These are phyloP conservation scores for Chaetodon trifasciatus DNA, from an alignment of 2,797 vertebrate genomes.

Conservation along the genomic window DNA sequence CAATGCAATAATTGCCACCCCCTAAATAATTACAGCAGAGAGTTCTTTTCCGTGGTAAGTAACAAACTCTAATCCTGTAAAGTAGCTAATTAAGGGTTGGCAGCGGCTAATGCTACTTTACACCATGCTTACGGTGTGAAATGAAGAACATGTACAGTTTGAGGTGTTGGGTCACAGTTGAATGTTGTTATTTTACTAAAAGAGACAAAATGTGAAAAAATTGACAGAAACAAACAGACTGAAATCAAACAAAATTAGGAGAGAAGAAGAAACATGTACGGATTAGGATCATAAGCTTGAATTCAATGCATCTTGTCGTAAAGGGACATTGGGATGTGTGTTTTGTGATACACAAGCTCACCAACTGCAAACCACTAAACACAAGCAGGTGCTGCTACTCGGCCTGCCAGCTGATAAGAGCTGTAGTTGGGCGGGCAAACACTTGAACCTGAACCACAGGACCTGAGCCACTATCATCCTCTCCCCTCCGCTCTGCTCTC, in stretches of 20 bases:
- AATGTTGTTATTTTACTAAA: slow-evolving; percentile 8
- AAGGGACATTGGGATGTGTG: neutral
- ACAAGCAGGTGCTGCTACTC: neutral
- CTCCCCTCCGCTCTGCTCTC: neutral
- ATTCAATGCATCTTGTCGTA: slow-evolving; percentile 6
- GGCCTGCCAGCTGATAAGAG: slow-evolving; percentile 34
- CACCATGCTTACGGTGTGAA: slow-evolving; percentile 34
- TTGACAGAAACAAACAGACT: neutral
- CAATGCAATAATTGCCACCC: slow-evolving; percentile 74
- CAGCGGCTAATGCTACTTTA: slow-evolving; percentile 59
- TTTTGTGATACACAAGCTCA: slow-evolving; percentile 7
- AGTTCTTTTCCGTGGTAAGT: slow-evolving; percentile 69
- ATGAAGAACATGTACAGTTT: slow-evolving; percentile 30
- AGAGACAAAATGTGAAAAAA: neutral
- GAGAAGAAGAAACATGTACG: slow-evolving; percentile 7
- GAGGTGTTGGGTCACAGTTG: slow-evolving; percentile 9
- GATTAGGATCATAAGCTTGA: neutral
- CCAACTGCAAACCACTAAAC: slow-evolving; percentile 27
- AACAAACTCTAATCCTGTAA: slow-evolving; percentile 74
- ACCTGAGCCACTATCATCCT: slow-evolving; percentile 23
- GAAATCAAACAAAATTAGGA: neutral
- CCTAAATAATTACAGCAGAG: slow-evolving; percentile 73
- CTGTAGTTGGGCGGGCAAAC: slow-evolving; percentile 21
- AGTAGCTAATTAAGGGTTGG: slow-evolving; percentile 74
- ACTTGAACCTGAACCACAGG: slow-evolving; percentile 41